A percentile compares a stretch with the other conserved stretches of the same genome.
These are phyloP conservation scores for Hermatobates lingyangjiaoensis DNA, from an alignment of 1,140 invertebrate genomes.

Conservation along the genomic window DNA sequence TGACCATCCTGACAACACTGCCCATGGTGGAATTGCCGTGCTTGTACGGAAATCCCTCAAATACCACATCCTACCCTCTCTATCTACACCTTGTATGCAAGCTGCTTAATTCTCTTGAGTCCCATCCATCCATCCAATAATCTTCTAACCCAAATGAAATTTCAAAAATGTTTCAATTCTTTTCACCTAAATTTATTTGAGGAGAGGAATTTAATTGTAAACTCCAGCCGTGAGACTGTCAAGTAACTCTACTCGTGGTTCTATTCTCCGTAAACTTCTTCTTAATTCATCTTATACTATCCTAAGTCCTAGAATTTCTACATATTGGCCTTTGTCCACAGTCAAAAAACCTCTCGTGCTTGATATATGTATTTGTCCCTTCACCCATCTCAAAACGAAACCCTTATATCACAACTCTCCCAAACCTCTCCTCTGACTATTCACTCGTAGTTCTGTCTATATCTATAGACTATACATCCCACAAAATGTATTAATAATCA, in stretches of 20 bases:
- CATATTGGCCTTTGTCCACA: too few species aligned
- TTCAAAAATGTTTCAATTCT: constrained; percentile 16
- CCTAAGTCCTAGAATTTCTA: too few species aligned
- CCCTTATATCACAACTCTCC: too few species aligned
- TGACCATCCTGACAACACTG: constrained; percentile 19
- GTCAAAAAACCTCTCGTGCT: too few species aligned
- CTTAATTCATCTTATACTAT: too few species aligned
- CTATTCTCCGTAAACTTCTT: too few species aligned
- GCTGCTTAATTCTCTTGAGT: constrained; percentile 18
- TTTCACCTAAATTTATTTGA: constrained; percentile 22
- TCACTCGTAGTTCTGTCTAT: too few species aligned
- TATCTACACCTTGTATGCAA: constrained; percentile 13
- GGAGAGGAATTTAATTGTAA: constrained; percentile 27
- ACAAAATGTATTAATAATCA: too few species aligned
- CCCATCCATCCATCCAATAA: constrained; percentile 19
- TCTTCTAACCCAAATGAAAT: constrained; percentile 19
- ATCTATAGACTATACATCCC: too few species aligned
- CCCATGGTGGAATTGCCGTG: constrained; percentile 17
- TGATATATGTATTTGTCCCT: too few species aligned
- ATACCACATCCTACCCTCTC: constrained; percentile 12
- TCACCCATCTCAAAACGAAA: too few species aligned
- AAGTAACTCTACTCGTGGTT: constrained; percentile 18
- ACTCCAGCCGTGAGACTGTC: constrained; percentile 23
- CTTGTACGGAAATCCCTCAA: constrained; percentile 14
- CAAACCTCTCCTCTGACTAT: too few species aligned